These are phyloP conservation scores for Strix uralensis DNA, from an alignment of 2,113 vertebrate genomes.

Conservation along the genomic window DNA sequence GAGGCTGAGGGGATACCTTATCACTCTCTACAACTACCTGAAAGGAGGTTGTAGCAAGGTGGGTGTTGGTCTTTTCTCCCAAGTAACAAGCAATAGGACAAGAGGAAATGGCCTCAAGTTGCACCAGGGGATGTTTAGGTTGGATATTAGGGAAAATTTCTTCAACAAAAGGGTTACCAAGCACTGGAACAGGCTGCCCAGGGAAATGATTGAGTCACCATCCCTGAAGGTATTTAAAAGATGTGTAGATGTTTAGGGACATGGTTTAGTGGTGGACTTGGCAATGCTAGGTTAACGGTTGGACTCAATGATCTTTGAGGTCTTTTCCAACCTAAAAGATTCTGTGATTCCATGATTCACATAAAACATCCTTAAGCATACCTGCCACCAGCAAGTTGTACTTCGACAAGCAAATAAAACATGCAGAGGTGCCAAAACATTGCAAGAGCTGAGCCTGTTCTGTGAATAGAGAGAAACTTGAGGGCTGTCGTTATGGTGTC, in stretches of 20 bases:
- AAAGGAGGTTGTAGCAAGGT: not conserved
- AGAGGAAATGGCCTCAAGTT: not conserved
- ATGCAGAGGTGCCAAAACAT: not conserved
- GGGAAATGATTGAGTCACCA: not conserved
- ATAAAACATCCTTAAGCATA: not conserved
- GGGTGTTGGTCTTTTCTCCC: not conserved
- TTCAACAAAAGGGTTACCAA: not conserved
- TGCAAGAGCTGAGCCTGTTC: not conserved
- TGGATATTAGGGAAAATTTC: not conserved
- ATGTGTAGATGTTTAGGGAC: accelerated
- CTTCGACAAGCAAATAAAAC: not conserved
- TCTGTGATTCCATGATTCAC: not conserved
- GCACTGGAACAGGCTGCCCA: not conserved
- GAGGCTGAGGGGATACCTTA: not conserved
- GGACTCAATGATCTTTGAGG: not conserved
- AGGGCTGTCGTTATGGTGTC: not conserved
- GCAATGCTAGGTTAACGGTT: not conserved
- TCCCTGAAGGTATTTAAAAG: not conserved
- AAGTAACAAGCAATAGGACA: accelerated
- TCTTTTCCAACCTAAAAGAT: not conserved
- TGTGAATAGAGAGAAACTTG: not conserved
- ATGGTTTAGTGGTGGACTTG: not conserved
- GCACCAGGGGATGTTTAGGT: not conserved
- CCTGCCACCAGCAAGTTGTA: not conserved
- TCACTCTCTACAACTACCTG: not conserved